A percentile compares a stretch with the other conserved stretches of the same genome.
Conservation (phyloP, 2,888 invertebrate species). For the Platycheirus rosarum region DNA sequence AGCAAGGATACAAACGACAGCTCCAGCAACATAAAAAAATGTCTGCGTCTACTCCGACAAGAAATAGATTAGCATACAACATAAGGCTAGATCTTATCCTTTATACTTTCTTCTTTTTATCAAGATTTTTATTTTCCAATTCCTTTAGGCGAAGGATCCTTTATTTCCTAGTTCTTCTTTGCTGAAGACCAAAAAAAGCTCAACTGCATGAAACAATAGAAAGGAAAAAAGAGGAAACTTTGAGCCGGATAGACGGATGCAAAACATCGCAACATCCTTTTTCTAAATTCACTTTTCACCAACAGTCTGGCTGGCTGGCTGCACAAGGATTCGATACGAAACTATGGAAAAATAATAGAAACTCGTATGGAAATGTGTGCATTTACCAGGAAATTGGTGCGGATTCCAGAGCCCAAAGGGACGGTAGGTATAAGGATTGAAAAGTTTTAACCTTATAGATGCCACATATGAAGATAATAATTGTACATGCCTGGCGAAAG, state of each 20-base stretch:
- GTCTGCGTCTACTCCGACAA: slow-evolving; percentile 43
- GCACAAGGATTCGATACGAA: slow-evolving; percentile 18
- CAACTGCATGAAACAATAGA: slow-evolving; percentile 29
- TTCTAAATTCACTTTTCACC: slow-evolving; percentile 17
- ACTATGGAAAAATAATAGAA: slow-evolving; percentile 55
- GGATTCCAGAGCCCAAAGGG: slow-evolving; percentile 53
- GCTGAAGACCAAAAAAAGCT: slow-evolving; percentile 16
- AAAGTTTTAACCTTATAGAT: slow-evolving; percentile 60
- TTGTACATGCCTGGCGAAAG: not conserved
- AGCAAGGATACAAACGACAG: slow-evolving; percentile 40
- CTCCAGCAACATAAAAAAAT: slow-evolving; percentile 41
- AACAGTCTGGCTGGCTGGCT: not conserved
- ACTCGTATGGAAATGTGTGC: slow-evolving; percentile 35
- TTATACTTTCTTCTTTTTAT: slow-evolving; percentile 19
- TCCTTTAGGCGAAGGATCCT: slow-evolving; percentile 46
- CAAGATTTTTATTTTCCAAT: slow-evolving; percentile 42
- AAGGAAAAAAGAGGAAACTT: slow-evolving; percentile 30
- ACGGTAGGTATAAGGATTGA: slow-evolving; percentile 57
- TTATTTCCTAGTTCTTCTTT: slow-evolving; percentile 19
- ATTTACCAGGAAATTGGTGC: slow-evolving; percentile 62
- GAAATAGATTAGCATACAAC: slow-evolving; percentile 71
- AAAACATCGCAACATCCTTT: slow-evolving; percentile 57
- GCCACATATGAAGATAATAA: slow-evolving; percentile 39
- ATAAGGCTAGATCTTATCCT: slow-evolving; percentile 62
- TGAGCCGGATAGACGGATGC: slow-evolving; percentile 55